Percentiles rank a stretch among this genome's conserved stretches.
These are phyloP conservation scores for Sula dactylatra DNA, from an alignment of 2,113 vertebrate species.

Conservation along the genomic window DNA sequence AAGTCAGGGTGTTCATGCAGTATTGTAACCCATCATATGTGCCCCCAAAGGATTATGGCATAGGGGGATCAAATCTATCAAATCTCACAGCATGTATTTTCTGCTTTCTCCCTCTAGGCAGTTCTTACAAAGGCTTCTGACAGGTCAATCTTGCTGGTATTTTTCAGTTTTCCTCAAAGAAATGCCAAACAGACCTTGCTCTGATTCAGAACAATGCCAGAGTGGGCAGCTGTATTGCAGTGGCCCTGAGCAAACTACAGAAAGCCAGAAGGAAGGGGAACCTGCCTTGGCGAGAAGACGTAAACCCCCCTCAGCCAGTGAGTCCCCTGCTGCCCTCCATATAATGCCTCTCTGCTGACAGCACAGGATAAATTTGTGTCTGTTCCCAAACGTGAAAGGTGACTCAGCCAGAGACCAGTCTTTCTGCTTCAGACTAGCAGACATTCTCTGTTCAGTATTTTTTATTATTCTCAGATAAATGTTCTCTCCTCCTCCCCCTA, in stretches of 20 bases:
- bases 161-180: conserved; percentile 41
- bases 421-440: background rate
- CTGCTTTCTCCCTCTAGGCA: background rate
- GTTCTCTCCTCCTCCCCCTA: background rate
- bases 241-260: conserved; percentile 75
- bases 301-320: conserved; percentile 25
- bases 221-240: conserved; percentile 86
- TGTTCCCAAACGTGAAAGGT: background rate
- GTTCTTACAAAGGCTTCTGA: background rate
- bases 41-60: background rate
- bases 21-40: background rate
- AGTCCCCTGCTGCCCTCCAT: background rate
- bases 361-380: background rate
- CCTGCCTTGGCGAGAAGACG: background rate
- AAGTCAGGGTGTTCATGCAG: background rate
- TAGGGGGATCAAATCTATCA: background rate
- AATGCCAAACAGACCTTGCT: conserved; percentile 78
- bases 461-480: background rate
- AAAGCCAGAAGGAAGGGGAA: background rate
- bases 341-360: conserved; percentile 1
- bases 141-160: background rate
- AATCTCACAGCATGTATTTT: background rate
- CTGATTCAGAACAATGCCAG: conserved; percentile 88
- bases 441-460: background rate
- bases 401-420: background rate